phyloP scores from a whole-genome alignment of 2,113 vertebrate species.

The Chascanopsetta lugubris region DNA sequence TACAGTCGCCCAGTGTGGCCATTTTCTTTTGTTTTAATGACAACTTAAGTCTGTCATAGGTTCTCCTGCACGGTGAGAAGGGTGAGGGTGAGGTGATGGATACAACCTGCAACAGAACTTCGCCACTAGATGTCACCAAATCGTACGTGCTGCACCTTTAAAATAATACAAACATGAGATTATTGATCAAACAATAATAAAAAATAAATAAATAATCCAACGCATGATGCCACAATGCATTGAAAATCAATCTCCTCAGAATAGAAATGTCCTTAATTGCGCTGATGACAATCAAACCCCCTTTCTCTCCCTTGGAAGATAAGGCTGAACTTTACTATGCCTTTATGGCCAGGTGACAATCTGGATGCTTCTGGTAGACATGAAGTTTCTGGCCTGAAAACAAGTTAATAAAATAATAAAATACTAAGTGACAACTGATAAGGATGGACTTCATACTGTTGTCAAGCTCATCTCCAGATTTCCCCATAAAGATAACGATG shows the following conservation, averaged over 20 bases:
- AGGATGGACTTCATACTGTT: constrained; percentile 41
- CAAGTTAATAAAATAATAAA: constrained; percentile 61
- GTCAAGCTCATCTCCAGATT: constrained; percentile 22
- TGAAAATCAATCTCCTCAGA: neutral
- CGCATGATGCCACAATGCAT: no score
- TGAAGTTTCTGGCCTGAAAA: constrained; percentile 32
- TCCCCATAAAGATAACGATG: neutral
- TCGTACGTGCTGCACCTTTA: no score
- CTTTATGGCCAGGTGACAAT: constrained; percentile 16
- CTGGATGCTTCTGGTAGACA: constrained; percentile 7
- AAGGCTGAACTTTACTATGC: constrained; percentile 11
- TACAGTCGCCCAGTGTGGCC: no score
- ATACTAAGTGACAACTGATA: constrained; percentile 39
- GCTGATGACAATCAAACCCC: neutral
- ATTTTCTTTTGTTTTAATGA: no score
- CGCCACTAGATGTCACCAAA: no score
- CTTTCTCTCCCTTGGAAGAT: constrained; percentile 11
- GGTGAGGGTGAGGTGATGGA: no score
- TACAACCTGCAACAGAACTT: no score
- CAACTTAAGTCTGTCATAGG: no score
- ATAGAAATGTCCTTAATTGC: constrained; percentile 7
- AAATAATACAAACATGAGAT: no score
- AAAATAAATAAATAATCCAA: neutral
- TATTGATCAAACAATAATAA: no score
- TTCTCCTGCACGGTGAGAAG: no score